Evolutionary conservation across 2,888 invertebrate genomes (phyloP), one percentile per base, ranked within the genome.

Genomic region (Acleris literana): DNA sequence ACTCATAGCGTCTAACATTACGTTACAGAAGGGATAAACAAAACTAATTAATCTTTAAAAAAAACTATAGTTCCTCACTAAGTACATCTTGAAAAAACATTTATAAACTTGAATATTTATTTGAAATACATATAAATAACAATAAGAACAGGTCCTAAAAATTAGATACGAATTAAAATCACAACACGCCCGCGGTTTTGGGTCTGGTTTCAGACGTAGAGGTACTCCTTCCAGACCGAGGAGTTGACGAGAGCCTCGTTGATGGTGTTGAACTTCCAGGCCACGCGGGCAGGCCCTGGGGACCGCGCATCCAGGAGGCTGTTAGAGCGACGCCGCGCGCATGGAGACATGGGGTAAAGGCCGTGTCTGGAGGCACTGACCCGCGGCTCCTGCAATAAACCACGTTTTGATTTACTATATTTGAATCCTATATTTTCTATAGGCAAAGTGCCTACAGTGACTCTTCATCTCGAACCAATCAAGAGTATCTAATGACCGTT

Each of bases 251-350:
- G 70, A 5, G 83, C 77, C 74, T 90, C 90, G 66, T 88, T 90
- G 57, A 92, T 82, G 11, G 92, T 91, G 65, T 91, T 91, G 71
- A 88, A 91, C 77, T 91, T 92, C 90, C 91, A 90, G 22, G 76
- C 67, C 16, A 76, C 72, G 20, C 75, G 80, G 17, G 80, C 74
- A 5, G 84, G 81, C 2, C 82, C 80, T 2, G 85, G 83, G 0
- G 87, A 83, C 46, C 82, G 73, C 1, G 84, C 80, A 62, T 86
- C 87, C 60, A 87, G 59, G 13, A 89, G 78, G 69, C 87, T 90
- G 52, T 83, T 73, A 46, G 88, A 78, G 22, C 88, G 82, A 16
- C 85, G 84, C 52, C 87, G 78, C 49, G 83, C 82, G 33, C 84
- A 83, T 3, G 90, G 87, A 7, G 90, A 88, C 68, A 89, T 68